phyloP scores from a whole-genome alignment of 2,797 vertebrate species.

The Craterocephalus amniculus region DNA sequence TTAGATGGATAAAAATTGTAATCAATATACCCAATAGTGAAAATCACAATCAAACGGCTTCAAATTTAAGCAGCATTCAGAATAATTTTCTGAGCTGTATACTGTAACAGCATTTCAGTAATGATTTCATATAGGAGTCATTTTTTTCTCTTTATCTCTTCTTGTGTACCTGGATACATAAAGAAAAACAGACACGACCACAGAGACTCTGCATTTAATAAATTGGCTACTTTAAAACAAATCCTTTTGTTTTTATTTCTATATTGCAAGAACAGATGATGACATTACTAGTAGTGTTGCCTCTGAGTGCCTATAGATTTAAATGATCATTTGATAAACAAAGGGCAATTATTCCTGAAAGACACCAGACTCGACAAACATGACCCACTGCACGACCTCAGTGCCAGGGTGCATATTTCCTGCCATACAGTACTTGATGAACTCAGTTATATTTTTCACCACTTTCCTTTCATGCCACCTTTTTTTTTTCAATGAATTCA shows the following conservation, averaged over 20 bases:
- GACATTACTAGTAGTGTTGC: not conserved
- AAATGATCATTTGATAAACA: conserved; percentile 65
- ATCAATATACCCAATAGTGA: no score
- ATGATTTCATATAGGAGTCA: no score
- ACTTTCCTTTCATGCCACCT: conserved; percentile 60
- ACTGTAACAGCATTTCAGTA: no score
- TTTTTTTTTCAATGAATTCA: conserved; percentile 45
- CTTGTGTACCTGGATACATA: no score
- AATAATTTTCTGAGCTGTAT: no score
- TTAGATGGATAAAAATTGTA: no score
- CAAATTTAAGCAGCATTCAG: no score
- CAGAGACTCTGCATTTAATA: no score
- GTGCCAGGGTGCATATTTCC: conserved; percentile 59
- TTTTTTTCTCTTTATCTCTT: no score
- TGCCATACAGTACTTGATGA: conserved; percentile 35
- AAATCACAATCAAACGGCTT: no score
- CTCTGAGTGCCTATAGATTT: conserved; percentile 36
- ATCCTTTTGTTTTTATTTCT: not conserved
- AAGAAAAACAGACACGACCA: no score
- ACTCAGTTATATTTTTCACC: conserved; percentile 20
- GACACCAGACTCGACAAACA: conserved; percentile 65
- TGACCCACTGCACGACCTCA: conserved; percentile 59
- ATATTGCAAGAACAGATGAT: not conserved
- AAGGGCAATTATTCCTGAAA: conserved; percentile 66
- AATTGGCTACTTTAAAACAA: no score